Evolutionary conservation across 2,888 invertebrate species (phyloP).

Genomic region (Diarsia rubi): DNA sequence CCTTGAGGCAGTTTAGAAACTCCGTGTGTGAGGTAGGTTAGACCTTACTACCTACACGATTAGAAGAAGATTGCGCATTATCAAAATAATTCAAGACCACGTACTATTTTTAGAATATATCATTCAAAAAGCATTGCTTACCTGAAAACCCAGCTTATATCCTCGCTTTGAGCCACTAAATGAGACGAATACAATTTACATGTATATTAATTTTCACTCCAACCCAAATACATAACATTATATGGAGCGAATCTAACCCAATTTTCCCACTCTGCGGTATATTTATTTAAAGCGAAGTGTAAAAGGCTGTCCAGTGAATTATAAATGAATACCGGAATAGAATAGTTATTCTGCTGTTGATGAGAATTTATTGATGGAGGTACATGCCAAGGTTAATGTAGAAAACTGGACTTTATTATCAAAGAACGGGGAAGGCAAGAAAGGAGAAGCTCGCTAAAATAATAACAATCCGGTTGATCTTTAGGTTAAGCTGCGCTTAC

Average conservation of each 20-base stretch:
- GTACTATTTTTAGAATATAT: background rate
- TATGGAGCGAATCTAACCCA: conserved; percentile 7
- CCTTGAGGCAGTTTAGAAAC: too few species aligned
- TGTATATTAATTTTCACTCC: conserved; percentile 40
- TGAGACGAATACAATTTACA: conserved; percentile 39
- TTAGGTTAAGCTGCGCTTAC: too few species aligned
- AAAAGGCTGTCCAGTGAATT: conserved; percentile 32
- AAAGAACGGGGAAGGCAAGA: too few species aligned
- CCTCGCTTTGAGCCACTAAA: background rate
- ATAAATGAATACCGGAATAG: conserved; percentile 14
- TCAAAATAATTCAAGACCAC: background rate
- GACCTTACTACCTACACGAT: too few species aligned
- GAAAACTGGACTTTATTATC: background rate
- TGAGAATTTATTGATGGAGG: conserved; percentile 6
- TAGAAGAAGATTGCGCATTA: too few species aligned
- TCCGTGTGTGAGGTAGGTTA: too few species aligned
- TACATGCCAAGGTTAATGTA: background rate
- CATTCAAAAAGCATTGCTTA: background rate
- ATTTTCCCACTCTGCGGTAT: conserved; percentile 18
- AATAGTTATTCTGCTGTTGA: conserved; percentile 15
- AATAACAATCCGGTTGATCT: too few species aligned
- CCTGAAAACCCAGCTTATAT: background rate
- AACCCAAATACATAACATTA: conserved; percentile 3
- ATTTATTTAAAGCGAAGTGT: conserved; percentile 24
- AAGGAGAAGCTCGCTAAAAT: too few species aligned